phyloP scores from a whole-genome alignment of 2,797 vertebrate genomes.

The Chloroceryle inda region DNA sequence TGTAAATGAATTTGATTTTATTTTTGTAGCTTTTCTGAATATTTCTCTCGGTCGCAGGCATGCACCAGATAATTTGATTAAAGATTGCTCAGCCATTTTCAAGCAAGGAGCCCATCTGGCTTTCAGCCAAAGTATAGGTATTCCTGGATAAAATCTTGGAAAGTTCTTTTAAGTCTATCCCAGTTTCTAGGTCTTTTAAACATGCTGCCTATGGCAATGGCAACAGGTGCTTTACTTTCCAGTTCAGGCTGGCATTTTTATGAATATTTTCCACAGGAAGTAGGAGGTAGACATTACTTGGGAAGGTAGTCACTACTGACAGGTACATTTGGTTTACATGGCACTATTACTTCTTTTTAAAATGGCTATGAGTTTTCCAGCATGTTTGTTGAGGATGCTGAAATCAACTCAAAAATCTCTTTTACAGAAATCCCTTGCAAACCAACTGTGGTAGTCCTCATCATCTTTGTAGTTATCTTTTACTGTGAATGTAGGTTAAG shows the following conservation, averaged over 20 bases:
- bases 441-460: neutral
- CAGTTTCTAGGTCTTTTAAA: neutral
- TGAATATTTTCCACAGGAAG: neutral
- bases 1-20: neutral
- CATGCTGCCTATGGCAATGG: neutral
- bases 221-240: neutral
- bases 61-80: neutral
- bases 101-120: neutral
- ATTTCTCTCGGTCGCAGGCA: neutral
- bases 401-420: neutral
- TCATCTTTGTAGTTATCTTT: conserved; percentile 9
- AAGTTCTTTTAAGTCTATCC: neutral
- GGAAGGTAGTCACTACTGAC: neutral
- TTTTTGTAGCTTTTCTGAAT: neutral
- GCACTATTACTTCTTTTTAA: neutral
- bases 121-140: neutral
- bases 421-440: neutral
- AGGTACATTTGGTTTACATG: neutral
- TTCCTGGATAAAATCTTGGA: neutral
- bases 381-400: neutral
- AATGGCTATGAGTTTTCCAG: neutral
- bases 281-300: neutral
- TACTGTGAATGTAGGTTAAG: neutral
- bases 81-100: neutral
- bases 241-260: neutral